A percentile compares a stretch with the other conserved stretches of the same genome.
Conservation (phyloP, 2,797 vertebrate species). For the Limnodromus scolopaceus region DNA sequence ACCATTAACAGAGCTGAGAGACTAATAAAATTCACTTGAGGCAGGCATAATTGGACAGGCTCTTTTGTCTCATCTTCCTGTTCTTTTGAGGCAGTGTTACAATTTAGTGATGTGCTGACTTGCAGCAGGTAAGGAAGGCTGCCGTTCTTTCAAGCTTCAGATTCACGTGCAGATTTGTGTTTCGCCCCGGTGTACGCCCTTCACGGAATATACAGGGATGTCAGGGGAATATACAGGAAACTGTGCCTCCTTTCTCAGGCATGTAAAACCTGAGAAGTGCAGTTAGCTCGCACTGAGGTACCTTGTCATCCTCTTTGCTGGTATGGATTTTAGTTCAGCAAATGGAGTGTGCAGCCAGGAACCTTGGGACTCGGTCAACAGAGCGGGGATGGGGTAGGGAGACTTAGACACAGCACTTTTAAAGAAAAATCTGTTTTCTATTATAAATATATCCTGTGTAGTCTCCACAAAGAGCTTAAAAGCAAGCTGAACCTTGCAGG, state of each 20-base stretch:
- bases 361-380: not conserved
- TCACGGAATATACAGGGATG: not conserved
- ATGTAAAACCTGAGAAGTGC: not conserved
- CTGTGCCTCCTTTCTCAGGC: not conserved
- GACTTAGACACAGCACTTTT: not conserved
- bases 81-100: not conserved
- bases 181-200: not conserved
- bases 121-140: not conserved
- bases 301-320: not conserved
- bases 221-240: not conserved
- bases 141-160: not conserved
- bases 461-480: not conserved
- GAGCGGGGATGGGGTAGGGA: not conserved
- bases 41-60: slow-evolving; percentile 9
- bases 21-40: slow-evolving; percentile 18
- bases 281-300: not conserved
- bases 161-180: not conserved
- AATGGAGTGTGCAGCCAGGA: not conserved
- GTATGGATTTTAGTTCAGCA: not conserved
- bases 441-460: not conserved
- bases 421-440: not conserved
- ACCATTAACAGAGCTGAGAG: not conserved
- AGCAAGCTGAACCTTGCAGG: not conserved
- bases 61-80: not conserved
- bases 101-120: not conserved